Evolutionary conservation across 2,888 invertebrate species (phyloP), one percentile per base, ranked within the genome.

Genomic region (Eupithecia dodoneata): DNA sequence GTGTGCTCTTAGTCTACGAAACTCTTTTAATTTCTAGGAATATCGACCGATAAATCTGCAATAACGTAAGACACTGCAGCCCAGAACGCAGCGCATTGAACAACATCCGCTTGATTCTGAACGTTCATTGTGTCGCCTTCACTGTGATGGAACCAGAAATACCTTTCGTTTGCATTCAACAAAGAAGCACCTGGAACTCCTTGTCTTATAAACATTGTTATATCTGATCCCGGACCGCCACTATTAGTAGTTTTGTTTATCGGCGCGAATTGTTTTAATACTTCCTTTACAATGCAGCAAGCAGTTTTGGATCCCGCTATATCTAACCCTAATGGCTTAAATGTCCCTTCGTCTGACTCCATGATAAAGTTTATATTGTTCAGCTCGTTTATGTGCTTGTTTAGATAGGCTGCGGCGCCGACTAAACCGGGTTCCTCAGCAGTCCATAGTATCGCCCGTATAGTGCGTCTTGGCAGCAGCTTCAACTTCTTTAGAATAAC

Each of bases 291-390:
- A 76, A 98, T 96, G 84, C 97, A 97, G 55, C 94, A 95, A 3
- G 97, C 97, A 79, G 95, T 89, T 72, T 93, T 85, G 12, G 96
- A 95, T 47, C 97, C 97, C 41, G 96, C 94, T 82, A 97, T 97
- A 73, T 95, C 95, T 7, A 98, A 90, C 0, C 98, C 98, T 9
- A 95, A 86, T 0, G 98, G 98, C 15, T 94, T 95, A 84, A 98
- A 98, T 0, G 98, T 98, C 3, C 98, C 98, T 86, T 96, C 96
- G 88, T 98, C 98, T 0, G 98, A 98, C 92, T 98, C 98, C 96
- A 98, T 97, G 0, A 98, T 96, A 78, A 98, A 96, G 85, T 97
- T 96, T 76, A 97, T 96, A 83, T 97, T 96, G 6, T 95, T 87
- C 15, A 96, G 88, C 73, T 95, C 94, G 52, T 93, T 86, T 81